Evolutionary conservation across 30 jellyfish, hydroid and myxozoan species (phyloP).

Genomic region (Cassiopea andromeda): DNA sequence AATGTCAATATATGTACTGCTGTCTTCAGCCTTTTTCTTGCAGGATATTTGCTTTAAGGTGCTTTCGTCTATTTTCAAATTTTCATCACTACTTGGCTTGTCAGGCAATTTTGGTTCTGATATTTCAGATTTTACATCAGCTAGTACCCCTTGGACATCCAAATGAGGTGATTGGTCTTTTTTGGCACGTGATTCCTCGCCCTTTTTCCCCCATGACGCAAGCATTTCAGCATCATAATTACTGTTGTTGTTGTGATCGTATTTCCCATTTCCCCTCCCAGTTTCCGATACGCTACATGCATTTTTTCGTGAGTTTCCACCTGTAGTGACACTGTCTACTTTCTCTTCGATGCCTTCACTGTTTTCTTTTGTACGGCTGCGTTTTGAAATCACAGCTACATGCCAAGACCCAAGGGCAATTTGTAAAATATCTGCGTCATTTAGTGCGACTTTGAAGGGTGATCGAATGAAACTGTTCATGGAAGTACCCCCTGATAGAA

Average conservation of each 20-base stretch:
- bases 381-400: conserved; percentile 31
- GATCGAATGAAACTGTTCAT: conserved; percentile 26
- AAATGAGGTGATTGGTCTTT: not conserved
- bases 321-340: not conserved
- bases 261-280: not conserved
- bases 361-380: not conserved
- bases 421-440: not conserved
- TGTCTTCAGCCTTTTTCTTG: not conserved
- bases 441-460: not conserved
- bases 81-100: not conserved
- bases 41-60: not conserved
- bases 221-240: not conserved
- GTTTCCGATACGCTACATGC: not conserved
- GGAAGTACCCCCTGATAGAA: conserved; percentile 30
- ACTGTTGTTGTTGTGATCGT: not conserved
- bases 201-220: not conserved
- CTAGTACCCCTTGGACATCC: not conserved
- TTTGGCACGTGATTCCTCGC: not conserved
- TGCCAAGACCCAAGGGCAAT: conserved; percentile 72
- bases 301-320: not conserved
- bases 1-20: not conserved
- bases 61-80: not conserved
- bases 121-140: not conserved
- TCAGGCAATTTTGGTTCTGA: not conserved
- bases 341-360: not conserved